Evolutionary conservation across 2,113 vertebrate genomes (phyloP).

Genomic region (Anolis carolinensis): DNA sequence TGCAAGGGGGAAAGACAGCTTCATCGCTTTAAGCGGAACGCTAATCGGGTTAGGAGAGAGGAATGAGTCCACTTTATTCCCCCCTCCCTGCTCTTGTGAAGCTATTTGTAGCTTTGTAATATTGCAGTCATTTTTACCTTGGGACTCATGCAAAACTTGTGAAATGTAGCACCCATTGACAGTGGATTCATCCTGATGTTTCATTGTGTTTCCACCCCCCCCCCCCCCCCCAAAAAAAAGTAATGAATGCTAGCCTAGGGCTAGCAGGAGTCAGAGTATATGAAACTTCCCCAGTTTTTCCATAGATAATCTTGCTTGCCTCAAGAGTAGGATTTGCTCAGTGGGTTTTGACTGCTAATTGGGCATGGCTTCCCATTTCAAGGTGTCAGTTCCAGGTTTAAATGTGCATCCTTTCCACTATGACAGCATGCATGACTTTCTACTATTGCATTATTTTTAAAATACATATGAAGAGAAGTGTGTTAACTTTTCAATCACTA

Average conservation of each 20-base stretch:
- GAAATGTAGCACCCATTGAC: constrained; percentile 15
- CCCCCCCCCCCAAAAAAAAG: neutral
- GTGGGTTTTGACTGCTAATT: neutral
- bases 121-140: constrained; percentile 34
- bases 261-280: neutral
- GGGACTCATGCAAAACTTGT: constrained; percentile 27
- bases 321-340: neutral
- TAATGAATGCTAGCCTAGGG: neutral
- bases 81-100: constrained; percentile 37
- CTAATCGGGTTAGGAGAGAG: constrained; percentile 55
- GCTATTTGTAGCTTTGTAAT: constrained; percentile 33
- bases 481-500: no score
- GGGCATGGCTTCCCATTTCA: neutral
- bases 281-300: neutral
- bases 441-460: neutral
- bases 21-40: constrained; percentile 42
- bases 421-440: neutral
- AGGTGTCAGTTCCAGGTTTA: neutral
- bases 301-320: neutral
- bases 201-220: constrained; percentile 49
- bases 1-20: constrained; percentile 39
- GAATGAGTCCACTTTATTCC: constrained; percentile 39
- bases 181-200: constrained; percentile 15
- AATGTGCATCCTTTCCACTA: neutral
- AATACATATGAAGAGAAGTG: no score